Base-by-base conservation (phyloP, 2,888 invertebrate genomes). In the Marasmarcha lunaedactyla region DNA sequence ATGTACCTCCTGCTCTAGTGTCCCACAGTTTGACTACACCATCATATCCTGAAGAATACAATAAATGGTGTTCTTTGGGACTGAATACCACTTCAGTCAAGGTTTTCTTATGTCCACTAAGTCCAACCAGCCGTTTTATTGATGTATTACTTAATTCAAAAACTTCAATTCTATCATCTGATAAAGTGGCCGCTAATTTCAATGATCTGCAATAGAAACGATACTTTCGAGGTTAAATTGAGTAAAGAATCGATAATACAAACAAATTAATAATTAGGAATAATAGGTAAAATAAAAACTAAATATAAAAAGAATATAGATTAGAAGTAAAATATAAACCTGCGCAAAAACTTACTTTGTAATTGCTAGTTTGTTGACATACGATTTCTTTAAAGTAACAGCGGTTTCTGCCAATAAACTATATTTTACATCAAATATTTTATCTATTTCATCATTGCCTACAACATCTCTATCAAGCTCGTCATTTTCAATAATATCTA, bases 21-120 rank as follows among this genome's bases (percentile, higher is more conserved):
- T 91, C 91, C 86, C 88, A 90, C 38, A 88, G 57, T 51, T 84
- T 86, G 20, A 90, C 70, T 14, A 61, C 48, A 1, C 89, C 88
- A 58, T 88, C 85, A 34, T 69, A 65, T 0, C 86, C 86, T 0
- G 85, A 79, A 0, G 86, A 85, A 54, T 88, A 90, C 14, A 90
- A 49, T 35, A 88, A 64, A 55, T 87, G 70, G 38, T 83, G 84
- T 38, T 88, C 85, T 12, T 66, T 71, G 1, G 81, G 79, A 53
- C 85, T 85, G 56, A 88, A 89, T 47, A 85, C 87, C 6, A 88
- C 69, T 38, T 87, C 88, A 1, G 86, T 74, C 5, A 89, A 62
- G 1, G 67, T 54, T 35, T 84, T 73, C 33, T 61, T 50, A 52
- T 86, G 85, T 1, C 84, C 72, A 41, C 72, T 59, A 37, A 87